A percentile compares a stretch with the other conserved stretches of the same genome.
Evolutionary conservation across 2,113 vertebrate genomes (phyloP).

Genomic region (Myrmecophaga tridactyla): DNA sequence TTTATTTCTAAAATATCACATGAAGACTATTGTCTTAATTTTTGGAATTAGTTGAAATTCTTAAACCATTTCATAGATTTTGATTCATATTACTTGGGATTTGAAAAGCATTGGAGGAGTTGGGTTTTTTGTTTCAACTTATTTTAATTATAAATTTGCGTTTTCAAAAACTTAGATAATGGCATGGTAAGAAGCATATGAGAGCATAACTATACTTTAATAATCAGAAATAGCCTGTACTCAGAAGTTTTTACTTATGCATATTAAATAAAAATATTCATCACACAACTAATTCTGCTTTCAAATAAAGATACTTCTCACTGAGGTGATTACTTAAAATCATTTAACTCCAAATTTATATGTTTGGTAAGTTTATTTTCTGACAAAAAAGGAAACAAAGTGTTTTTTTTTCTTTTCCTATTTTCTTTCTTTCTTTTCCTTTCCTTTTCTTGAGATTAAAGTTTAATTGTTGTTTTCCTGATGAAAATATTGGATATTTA

Average conservation of each 20-base stretch:
- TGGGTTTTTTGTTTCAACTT: not conserved
- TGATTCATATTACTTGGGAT: not conserved
- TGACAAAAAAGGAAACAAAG: not conserved
- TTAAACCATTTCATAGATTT: not conserved
- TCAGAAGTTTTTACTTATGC: not conserved
- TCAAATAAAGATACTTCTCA: not conserved
- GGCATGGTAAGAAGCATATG: not conserved
- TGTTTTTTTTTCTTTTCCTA: not conserved
- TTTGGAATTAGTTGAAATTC: not conserved
- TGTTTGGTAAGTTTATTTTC: not conserved
- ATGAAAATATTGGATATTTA: not conserved
- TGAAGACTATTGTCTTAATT: not conserved
- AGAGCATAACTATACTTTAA: not conserved
- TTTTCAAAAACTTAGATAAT: not conserved
- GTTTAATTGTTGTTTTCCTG: not conserved
- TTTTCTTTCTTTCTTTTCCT: not conserved
- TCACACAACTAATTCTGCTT: not conserved
- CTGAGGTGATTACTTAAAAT: not conserved
- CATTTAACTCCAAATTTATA: not conserved
- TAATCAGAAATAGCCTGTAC: not conserved
- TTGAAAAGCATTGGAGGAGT: not conserved
- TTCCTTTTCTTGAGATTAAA: not conserved
- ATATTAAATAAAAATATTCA: not conserved
- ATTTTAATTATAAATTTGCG: not conserved
- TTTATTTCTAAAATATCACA: not conserved